Base-by-base conservation (phyloP, 2,797 vertebrate genomes). In the Neomorphus geoffroyi region DNA sequence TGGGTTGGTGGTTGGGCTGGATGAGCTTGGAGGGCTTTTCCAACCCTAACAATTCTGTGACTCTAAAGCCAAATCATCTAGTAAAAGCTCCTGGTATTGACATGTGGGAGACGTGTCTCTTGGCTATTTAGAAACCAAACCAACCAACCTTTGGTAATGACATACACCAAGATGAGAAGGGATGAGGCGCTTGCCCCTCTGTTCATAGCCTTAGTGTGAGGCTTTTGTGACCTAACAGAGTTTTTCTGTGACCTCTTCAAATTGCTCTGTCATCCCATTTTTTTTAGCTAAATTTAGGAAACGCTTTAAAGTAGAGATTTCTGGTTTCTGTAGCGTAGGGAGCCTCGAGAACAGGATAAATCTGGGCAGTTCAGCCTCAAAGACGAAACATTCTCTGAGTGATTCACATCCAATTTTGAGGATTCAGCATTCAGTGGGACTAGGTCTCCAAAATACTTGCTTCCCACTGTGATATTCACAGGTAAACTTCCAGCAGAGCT, bases 41-140 rank as follows among this genome's bases (percentile, higher is more conserved):
- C 14, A 41, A 41, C 39, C 39, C 14, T 41, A 41, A 41, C 10
- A 14, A 41, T 41, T 10, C 39, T 14, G 14, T 41, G 39, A 41
- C 14, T 41, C 19, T 64, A 2, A 28, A 72, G 35, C 66, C 46
- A 8, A 15, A 33, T 2, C 7, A 1, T 8, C 39, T 10, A 27
- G 53, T 24, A 22, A 67, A 43, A 71, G 4, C 37, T 65, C 33
- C 46, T 43, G n/a, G 6, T 28, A 7, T 37, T 82, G 50, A 26
- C 28, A 2, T 4, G 5, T 10, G 11, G 37, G 23, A 56, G 24
- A 19, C 13, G 6, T 5, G 1, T 8, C 17, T 41, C 0, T 39
- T 91, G 37, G 3, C 30, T 51, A 13, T 66, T 87, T 81, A 51
- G 89, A 78, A 18, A 39, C 61, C 80, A 54, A 75, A 43, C 33